Conservation (phyloP, 2,888 invertebrate species). For the Nephrocerus scutellatus region DNA sequence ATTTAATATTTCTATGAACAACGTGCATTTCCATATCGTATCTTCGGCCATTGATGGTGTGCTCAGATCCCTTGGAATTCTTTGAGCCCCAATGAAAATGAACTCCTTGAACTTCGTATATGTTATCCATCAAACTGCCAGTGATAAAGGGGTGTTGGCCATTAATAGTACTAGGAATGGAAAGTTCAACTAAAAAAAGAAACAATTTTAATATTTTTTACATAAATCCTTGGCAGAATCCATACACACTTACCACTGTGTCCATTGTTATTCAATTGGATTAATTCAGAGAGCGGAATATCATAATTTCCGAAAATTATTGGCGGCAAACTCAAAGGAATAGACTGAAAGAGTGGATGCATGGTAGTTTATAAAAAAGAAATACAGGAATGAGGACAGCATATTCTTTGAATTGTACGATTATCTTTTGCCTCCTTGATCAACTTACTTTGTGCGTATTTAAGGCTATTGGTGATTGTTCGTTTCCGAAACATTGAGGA, state of each 20-base stretch:
- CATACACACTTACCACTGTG: conserved; percentile 49
- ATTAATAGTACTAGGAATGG: conserved; percentile 29
- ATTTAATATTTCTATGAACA: conserved; percentile 58
- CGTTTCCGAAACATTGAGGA: conserved; percentile 56
- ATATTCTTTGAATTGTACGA: background rate
- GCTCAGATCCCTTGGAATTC: conserved; percentile 59
- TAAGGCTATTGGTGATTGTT: conserved; percentile 54
- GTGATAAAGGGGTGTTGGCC: conserved; percentile 31
- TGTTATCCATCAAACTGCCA: conserved; percentile 28
- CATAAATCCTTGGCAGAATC: background rate
- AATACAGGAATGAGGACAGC: background rate
- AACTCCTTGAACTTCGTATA: conserved; percentile 32
- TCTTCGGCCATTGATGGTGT: conserved; percentile 43
- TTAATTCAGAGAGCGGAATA: conserved; percentile 53
- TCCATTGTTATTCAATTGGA: conserved; percentile 61
- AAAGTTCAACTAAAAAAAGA: conserved; percentile 31
- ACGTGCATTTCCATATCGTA: conserved; percentile 60
- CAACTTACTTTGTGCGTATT: conserved; percentile 30
- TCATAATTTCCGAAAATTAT: conserved; percentile 61
- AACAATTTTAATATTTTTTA: background rate
- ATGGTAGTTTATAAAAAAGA: background rate
- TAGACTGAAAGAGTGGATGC: conserved; percentile 19
- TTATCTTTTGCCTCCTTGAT: background rate
- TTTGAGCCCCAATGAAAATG: conserved; percentile 67
- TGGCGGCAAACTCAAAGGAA: conserved; percentile 46